Evolutionary conservation across 2,888 invertebrate genomes (phyloP), one percentile per base, ranked within the genome.

Genomic region (Catocala fraxini): DNA sequence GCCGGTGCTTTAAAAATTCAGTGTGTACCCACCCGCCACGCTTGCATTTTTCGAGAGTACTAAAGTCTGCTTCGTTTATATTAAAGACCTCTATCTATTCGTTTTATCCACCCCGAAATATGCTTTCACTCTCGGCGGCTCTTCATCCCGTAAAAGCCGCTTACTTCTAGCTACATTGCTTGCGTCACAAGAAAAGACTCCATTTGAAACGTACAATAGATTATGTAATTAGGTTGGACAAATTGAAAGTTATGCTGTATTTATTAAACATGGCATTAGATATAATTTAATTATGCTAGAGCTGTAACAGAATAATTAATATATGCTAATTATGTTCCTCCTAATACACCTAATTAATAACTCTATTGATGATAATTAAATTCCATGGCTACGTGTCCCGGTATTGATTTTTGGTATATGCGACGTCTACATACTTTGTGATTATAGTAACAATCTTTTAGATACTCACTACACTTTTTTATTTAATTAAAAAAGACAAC

Each of bases 21-120:
- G 83, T 81, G 82, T 87, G 88, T 90, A 86, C 87, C 87, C 86
- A 82, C 82, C 84, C 88, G 87, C 84, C 81, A 82, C 79, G 89
- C 88, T 89, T 91, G 89, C 91, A 91, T 91, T 92, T 93, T 93
- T 92, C 87, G 92, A 91, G 90, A 89, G 91, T 92, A 92, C 91
- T 91, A 91, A 92, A 93, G 92, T 89, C 92, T 90, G 91, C 93
- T 92, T 92, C 92, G 93, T 93, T 92, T 93, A 92, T 93, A 93
- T 93, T 93, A 93, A 93, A 92, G 92, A 93, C 91, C 93, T 93
- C 93, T 93, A 92, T 93, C 93, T 93, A 92, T 93, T 93, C 93
- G 92, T 93, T 93, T 92, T 92, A 93, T 93, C 92, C 89, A 80
- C 74, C 85, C 83, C 87, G 88, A 91, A 91, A 90, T 91, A 92